These are phyloP conservation scores for Calliscelio sp. DNA, from an alignment of 2,888 invertebrate genomes.

Conservation along the genomic window DNA sequence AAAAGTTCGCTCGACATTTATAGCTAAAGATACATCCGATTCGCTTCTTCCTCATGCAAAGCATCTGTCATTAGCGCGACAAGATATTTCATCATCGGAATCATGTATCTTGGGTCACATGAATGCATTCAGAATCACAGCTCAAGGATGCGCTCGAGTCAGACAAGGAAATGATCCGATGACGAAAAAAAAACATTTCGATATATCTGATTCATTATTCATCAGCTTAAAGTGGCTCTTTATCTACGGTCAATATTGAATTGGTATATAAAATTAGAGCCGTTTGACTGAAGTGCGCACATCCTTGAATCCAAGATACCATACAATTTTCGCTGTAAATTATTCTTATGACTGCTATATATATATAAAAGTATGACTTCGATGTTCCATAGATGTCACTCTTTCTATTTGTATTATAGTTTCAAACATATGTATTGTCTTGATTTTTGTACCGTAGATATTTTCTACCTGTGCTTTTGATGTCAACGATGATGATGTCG, in stretches of 20 bases:
- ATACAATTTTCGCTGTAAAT: constrained; percentile 8
- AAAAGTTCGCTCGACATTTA: constrained; percentile 42
- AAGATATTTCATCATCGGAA: constrained; percentile 66
- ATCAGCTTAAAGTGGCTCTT: constrained; percentile 28
- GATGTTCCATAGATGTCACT: too few species aligned
- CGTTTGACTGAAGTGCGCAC: constrained; percentile 18
- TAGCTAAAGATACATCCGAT: constrained; percentile 60
- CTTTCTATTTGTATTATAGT: too few species aligned
- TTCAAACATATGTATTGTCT: too few species aligned
- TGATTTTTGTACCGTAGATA: constrained; percentile 45
- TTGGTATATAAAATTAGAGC: background rate
- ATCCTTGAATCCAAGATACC: constrained; percentile 48
- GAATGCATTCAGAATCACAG: constrained; percentile 44
- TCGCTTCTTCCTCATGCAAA: constrained; percentile 69
- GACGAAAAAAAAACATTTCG: constrained; percentile 44
- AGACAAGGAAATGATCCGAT: constrained; percentile 50
- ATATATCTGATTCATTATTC: constrained; percentile 60
- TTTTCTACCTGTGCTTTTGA: constrained; percentile 73
- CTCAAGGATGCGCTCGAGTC: constrained; percentile 67
- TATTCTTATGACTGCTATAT: too few species aligned
- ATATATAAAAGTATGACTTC: too few species aligned
- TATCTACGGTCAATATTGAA: constrained; percentile 43
- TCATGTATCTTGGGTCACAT: constrained; percentile 62
- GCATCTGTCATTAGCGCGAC: constrained; percentile 70
- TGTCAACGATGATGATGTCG: constrained; percentile 40